These are phyloP conservation scores for Apostichopus parvimensis DNA, from an alignment of 35 echinoderm and acorn worm species.

Conservation along the genomic window DNA sequence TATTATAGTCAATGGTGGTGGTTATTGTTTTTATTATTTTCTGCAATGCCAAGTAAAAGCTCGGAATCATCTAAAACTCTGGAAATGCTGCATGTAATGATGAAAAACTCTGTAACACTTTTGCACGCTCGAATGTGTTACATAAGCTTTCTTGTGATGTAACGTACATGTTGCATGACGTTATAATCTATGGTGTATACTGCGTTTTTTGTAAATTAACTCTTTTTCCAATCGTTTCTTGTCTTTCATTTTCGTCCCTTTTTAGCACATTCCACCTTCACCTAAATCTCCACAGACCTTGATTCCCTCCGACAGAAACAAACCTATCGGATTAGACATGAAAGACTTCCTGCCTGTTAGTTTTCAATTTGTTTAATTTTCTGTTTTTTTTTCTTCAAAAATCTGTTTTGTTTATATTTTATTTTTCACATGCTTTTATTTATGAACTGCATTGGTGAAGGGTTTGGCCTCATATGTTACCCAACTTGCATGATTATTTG, in stretches of 20 bases:
- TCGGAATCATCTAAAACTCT: no score
- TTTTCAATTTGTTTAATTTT: neutral
- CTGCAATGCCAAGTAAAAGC: no score
- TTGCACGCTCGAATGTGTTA: no score
- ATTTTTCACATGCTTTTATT: no score
- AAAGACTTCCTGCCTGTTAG: constrained; percentile 99
- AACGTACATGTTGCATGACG: no score
- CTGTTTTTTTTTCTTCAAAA: neutral
- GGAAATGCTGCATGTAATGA: no score
- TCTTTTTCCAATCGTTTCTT: neutral
- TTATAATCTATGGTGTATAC: neutral
- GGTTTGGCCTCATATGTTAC: no score
- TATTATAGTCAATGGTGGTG: neutral
- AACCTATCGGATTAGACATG: constrained; percentile 89
- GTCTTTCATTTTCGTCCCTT: neutral
- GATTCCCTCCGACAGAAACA: constrained; percentile 90
- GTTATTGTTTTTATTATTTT: neutral
- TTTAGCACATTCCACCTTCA: constrained; percentile 20
- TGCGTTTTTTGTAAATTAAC: neutral
- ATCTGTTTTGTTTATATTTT: no score
- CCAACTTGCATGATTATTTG: no score
- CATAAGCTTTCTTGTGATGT: no score
- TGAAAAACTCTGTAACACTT: no score
- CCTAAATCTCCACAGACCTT: constrained; percentile 64
- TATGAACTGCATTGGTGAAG: no score